These are phyloP conservation scores for Phaethornis superciliosus DNA, from an alignment of 2,113 vertebrate species.

Conservation along the genomic window DNA sequence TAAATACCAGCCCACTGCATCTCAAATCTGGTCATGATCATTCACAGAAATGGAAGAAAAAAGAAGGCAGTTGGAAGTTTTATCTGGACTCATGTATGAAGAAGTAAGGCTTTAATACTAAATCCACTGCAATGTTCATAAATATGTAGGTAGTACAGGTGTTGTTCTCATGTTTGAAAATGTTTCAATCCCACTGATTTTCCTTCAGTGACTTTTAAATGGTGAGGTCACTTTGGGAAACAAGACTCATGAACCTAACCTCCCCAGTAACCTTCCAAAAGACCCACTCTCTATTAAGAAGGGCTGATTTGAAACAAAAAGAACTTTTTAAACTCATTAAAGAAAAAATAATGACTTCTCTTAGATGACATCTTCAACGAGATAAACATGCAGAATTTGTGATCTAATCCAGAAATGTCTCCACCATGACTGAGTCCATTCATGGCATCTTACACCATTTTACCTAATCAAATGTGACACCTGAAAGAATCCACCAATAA, in stretches of 20 bases:
- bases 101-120: background rate
- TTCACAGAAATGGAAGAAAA: background rate
- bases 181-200: background rate
- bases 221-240: background rate
- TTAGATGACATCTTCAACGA: background rate
- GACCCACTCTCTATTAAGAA: background rate
- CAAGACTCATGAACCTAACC: background rate
- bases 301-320: background rate
- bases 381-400: background rate
- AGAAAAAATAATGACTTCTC: background rate
- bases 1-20: background rate
- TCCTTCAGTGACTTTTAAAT: background rate
- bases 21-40: background rate
- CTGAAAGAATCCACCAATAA: background rate
- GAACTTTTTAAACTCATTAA: background rate
- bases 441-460: background rate
- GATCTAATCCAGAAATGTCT: conserved; percentile 10
- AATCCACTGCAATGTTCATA: background rate
- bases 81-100: background rate
- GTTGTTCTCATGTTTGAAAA: background rate
- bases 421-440: background rate
- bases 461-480: background rate
- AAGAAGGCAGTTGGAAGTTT: background rate
- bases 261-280: background rate
- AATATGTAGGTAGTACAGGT: background rate